These are phyloP conservation scores for Tauraco hartlaubi DNA, from an alignment of 2,797 vertebrate species.

Conservation along the genomic window DNA sequence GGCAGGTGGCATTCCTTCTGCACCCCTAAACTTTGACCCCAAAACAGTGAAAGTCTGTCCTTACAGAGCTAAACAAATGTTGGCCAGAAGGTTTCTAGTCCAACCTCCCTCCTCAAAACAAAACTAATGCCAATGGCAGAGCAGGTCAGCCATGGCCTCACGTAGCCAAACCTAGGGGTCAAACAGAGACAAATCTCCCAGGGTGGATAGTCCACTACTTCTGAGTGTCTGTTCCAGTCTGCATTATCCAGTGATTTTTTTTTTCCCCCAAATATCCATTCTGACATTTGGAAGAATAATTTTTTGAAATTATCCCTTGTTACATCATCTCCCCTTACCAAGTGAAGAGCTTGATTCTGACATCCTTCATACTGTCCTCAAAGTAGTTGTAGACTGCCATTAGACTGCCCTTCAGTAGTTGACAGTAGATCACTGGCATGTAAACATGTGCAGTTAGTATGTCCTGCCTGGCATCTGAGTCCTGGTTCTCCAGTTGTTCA, in stretches of 20 bases:
- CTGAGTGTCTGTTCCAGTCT: neutral
- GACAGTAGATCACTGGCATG: neutral
- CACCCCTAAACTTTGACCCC: neutral
- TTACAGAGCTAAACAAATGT: neutral
- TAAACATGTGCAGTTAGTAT: fast-evolving
- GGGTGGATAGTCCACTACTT: neutral
- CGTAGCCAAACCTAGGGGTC: neutral
- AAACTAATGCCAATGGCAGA: neutral
- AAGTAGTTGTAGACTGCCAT: neutral
- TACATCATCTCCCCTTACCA: neutral
- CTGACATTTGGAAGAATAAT: neutral
- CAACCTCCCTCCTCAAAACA: neutral
- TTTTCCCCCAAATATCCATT: neutral
- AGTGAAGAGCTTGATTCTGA: neutral
- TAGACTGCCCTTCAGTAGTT: neutral
- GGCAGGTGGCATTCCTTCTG: neutral
- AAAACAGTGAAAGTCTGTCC: neutral
- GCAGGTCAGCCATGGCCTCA: neutral
- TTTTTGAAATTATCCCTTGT: neutral
- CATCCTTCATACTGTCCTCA: neutral
- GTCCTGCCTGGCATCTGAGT: neutral
- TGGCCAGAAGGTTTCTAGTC: neutral
- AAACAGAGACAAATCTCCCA: neutral
- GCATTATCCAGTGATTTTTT: fast-evolving
- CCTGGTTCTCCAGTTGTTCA: neutral